Percentiles rank a stretch among this genome's conserved stretches.
phyloP scores from a whole-genome alignment of 1,140 invertebrate genomes.

The Phortica variegata region DNA sequence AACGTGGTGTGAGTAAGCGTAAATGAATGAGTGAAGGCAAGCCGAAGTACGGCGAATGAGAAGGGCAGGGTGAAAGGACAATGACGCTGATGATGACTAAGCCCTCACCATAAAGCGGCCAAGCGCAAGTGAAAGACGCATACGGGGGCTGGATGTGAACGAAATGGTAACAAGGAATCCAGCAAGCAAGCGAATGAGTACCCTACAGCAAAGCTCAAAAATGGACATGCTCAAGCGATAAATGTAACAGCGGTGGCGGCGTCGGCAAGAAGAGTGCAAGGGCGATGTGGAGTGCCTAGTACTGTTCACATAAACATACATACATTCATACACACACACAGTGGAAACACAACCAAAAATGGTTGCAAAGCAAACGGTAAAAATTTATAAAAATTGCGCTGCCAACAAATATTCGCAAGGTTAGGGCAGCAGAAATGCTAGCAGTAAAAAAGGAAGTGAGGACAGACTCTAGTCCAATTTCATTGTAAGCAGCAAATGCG shows the following conservation, averaged over 20 bases:
- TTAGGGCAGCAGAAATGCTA: conserved; percentile 29
- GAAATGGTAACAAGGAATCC: too few relatives aligned
- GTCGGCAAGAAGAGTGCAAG: conserved; percentile 1
- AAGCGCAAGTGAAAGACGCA: too few relatives aligned
- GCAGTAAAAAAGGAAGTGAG: too few relatives aligned
- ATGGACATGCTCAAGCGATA: conserved; percentile 36
- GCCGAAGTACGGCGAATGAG: background rate
- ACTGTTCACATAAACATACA: too few relatives aligned
- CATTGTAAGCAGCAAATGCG: too few relatives aligned
- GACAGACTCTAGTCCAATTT: conserved; percentile 15
- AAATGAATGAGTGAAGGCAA: conserved; percentile 44
- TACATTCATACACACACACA: too few relatives aligned
- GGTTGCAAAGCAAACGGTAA: conserved; percentile 25
- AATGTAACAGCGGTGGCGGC: conserved; percentile 19
- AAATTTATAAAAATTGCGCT: conserved; percentile 53
- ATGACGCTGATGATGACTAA: background rate
- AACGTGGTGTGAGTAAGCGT: conserved; percentile 31
- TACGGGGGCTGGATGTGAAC: too few relatives aligned
- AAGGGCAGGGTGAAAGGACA: background rate
- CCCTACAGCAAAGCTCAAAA: conserved; percentile 49
- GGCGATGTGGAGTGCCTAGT: too few relatives aligned
- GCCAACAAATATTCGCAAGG: conserved; percentile 24
- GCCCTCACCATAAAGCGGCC: too few relatives aligned
- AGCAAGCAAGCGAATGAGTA: too few relatives aligned
- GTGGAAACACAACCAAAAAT: too few relatives aligned